Conservation (phyloP, 2,888 invertebrate genomes). For the Lasius platythorax region DNA sequence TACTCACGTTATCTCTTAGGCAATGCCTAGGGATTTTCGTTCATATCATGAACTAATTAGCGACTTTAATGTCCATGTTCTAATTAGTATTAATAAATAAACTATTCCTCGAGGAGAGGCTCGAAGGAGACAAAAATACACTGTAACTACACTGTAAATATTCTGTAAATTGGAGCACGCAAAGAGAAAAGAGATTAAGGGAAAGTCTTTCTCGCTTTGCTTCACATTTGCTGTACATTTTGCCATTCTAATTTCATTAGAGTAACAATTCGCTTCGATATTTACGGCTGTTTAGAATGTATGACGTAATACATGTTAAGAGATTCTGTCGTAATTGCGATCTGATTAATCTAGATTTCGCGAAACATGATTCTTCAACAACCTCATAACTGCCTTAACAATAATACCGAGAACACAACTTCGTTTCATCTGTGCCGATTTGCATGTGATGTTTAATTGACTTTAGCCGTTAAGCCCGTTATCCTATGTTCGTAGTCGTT, state of each 20-base stretch:
- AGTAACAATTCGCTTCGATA: not conserved
- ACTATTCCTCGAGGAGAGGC: not conserved
- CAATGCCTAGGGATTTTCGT: not conserved
- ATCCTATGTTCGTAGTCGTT: not conserved
- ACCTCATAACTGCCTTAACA: conserved; percentile 70
- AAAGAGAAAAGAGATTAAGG: not conserved
- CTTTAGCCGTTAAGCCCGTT: conserved; percentile 53
- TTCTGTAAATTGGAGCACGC: conserved; percentile 1
- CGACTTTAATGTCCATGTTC: not conserved
- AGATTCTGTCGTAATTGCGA: not conserved
- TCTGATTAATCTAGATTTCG: not conserved
- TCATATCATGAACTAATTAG: not conserved
- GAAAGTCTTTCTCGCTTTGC: not conserved
- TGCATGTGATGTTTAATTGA: conserved; percentile 56
- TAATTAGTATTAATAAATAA: not conserved
- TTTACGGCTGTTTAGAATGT: conserved; percentile 1
- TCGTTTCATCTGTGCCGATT: conserved; percentile 50
- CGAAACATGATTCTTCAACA: conserved; percentile 42
- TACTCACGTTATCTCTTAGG: not conserved
- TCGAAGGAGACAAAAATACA: not conserved
- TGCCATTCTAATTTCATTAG: not conserved
- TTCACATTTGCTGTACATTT: conserved; percentile 9
- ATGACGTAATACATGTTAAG: not conserved
- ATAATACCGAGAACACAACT: conserved; percentile 8
- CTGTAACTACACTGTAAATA: conserved; percentile 13